Evolutionary conservation across 2,113 vertebrate species (phyloP).

Genomic region (Zapus hudsonius): DNA sequence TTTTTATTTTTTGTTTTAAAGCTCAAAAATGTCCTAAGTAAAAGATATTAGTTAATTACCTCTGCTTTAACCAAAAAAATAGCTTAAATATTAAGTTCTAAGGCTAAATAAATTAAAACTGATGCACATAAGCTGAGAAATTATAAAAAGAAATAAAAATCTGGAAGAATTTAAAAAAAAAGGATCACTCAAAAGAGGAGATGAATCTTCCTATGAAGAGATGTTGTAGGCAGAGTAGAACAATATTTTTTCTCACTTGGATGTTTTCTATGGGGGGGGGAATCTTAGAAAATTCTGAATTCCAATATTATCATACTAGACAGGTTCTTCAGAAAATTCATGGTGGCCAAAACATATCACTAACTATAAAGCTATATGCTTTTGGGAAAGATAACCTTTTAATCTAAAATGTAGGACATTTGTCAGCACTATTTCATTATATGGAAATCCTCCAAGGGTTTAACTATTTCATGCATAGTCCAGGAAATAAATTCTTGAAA

Average conservation of each 20-base stretch:
- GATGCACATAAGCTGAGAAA: not conserved
- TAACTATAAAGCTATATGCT: not conserved
- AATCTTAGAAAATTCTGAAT: not conserved
- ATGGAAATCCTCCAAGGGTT: not conserved
- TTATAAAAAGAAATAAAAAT: not conserved
- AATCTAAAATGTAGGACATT: not conserved
- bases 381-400: not conserved
- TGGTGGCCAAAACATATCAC: not conserved
- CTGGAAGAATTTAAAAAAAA: not conserved
- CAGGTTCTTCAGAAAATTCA: not conserved
- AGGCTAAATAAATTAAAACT: slow-evolving; percentile 44
- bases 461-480: slow-evolving; percentile 13
- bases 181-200: slow-evolving; percentile 28
- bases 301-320: not conserved
- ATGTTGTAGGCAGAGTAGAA: not conserved
- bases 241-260: not conserved
- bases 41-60: slow-evolving; percentile 17
- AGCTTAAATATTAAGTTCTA: slow-evolving; percentile 26
- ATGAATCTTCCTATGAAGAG: not conserved
- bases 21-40: not conserved
- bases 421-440: slow-evolving; percentile 14
- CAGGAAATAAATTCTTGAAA: slow-evolving; percentile 28
- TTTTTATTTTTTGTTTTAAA: not conserved
- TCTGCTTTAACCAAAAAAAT: not conserved
- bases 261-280: not conserved